phyloP scores from a whole-genome alignment of 2,113 vertebrate genomes.

The Psammodynastes pulverulentus region DNA sequence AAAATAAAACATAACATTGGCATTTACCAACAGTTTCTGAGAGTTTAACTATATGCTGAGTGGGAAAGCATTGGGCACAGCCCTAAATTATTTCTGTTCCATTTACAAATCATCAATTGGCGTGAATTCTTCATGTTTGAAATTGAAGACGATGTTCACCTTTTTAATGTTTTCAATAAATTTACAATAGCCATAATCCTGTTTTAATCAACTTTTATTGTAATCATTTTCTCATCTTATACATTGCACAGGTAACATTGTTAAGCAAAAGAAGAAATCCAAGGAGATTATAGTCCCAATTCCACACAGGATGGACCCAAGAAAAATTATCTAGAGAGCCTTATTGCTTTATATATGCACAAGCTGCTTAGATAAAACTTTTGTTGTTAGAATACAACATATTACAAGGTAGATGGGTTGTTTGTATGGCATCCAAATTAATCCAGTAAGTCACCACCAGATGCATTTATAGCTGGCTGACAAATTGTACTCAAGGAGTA shows the following conservation, averaged over 20 bases:
- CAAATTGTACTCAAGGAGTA: no score
- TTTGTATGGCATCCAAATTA: neutral
- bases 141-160: neutral
- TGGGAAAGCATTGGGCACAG: neutral
- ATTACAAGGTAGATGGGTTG: neutral
- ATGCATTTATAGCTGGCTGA: no score
- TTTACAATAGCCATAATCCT: neutral
- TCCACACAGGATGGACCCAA: neutral
- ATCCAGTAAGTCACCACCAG: neutral
- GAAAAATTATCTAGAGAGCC: neutral
- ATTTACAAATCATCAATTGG: neutral
- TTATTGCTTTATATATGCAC: neutral
- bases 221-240: neutral
- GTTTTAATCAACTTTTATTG: neutral
- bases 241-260: neutral
- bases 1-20: slow-evolving; percentile 80
- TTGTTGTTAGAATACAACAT: neutral
- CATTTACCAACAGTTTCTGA: slow-evolving; percentile 62
- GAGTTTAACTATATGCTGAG: slow-evolving; percentile 19
- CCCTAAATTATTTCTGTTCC: neutral
- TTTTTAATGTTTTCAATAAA: neutral
- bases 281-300: neutral
- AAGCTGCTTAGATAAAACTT: neutral
- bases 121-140: neutral
- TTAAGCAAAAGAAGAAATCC: neutral